Conservation (phyloP, 2,888 invertebrate species). For the Phyllotreta cruciferae region DNA sequence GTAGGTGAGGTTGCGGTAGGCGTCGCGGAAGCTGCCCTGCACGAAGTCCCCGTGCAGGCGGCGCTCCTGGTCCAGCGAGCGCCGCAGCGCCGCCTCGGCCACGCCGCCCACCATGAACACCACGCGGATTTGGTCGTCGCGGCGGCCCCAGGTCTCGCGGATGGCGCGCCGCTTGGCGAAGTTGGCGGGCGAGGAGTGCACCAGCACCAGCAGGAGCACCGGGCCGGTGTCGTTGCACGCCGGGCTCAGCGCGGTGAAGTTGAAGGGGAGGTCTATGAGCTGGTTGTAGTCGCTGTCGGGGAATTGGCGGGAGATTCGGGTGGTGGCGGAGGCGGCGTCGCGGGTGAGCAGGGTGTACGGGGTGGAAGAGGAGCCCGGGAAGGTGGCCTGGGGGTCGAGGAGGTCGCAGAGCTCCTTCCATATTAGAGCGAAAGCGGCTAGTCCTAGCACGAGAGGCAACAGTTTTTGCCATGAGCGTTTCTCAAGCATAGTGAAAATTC, state of each 20-base stretch:
- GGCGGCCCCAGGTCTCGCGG: slow-evolving; percentile 76
- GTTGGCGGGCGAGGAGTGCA: slow-evolving; percentile 75
- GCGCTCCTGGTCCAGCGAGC: slow-evolving; percentile 63
- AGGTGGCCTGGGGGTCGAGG: slow-evolving; percentile 19
- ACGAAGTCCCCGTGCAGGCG: slow-evolving; percentile 70
- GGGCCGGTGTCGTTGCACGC: slow-evolving; percentile 42
- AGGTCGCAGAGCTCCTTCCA: slow-evolving; percentile 41
- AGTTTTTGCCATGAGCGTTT: slow-evolving; percentile 46
- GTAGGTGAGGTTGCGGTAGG: slow-evolving; percentile 83
- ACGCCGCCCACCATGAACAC: slow-evolving; percentile 73
- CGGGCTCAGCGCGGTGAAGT: slow-evolving; percentile 41
- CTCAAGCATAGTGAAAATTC: slow-evolving; percentile 46
- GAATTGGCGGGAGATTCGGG: slow-evolving; percentile 41
- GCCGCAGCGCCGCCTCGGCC: slow-evolving; percentile 50
- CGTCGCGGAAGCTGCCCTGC: slow-evolving; percentile 78
- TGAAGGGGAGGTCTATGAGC: slow-evolving; percentile 44
- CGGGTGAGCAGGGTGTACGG: slow-evolving; percentile 45
- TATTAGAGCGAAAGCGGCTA: slow-evolving; percentile 41
- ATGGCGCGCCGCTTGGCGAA: slow-evolving; percentile 70
- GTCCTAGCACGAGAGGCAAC: slow-evolving; percentile 37
- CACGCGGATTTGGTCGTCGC: slow-evolving; percentile 64
- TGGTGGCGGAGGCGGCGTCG: slow-evolving; percentile 41
- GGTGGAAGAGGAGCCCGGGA: slow-evolving; percentile 9
- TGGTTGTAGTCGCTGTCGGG: slow-evolving; percentile 43
- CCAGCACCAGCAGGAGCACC: slow-evolving; percentile 67